A percentile compares a stretch with the other conserved stretches of the same genome.
These are phyloP conservation scores for Autographa gamma DNA, from an alignment of 2,888 invertebrate genomes.

Conservation along the genomic window DNA sequence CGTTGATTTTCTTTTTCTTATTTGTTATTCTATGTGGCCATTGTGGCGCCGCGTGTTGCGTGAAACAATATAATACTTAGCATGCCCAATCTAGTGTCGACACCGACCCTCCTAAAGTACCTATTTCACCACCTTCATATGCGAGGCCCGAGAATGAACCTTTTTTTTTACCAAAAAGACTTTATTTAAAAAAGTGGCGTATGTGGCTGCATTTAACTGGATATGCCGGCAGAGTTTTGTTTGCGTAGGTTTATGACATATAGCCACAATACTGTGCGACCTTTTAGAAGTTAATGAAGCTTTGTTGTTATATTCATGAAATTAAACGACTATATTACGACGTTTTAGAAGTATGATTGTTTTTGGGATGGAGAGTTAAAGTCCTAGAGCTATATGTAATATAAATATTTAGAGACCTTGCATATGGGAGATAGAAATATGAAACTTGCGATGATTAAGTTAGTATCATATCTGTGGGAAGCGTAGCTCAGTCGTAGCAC, in stretches of 20 bases:
- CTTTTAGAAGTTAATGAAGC: background rate
- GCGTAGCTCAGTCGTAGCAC: constrained; percentile 15
- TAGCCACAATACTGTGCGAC: background rate
- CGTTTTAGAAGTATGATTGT: background rate
- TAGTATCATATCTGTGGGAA: background rate
- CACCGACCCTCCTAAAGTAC: constrained; percentile 55
- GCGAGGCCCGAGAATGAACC: constrained; percentile 41
- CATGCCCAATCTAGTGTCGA: constrained; percentile 45
- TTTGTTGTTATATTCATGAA: background rate
- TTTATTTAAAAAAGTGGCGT: constrained; percentile 44
- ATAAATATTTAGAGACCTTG: background rate
- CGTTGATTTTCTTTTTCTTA: constrained; percentile 66
- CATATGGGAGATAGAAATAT: background rate
- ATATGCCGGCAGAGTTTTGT: constrained; percentile 28
- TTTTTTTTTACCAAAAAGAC: constrained; percentile 28
- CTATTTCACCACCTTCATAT: constrained; percentile 55
- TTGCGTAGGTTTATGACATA: constrained; percentile 26
- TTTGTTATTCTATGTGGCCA: constrained; percentile 68
- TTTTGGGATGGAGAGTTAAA: background rate
- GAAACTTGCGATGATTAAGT: background rate
- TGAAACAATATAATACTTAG: constrained; percentile 63
- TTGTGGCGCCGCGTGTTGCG: constrained; percentile 65
- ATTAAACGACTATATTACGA: background rate
- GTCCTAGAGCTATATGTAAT: background rate
- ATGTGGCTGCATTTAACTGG: constrained; percentile 37